Evolutionary conservation across 2,888 invertebrate species (phyloP), one percentile per base, ranked within the genome.

Genomic region (Leucophenga montana): DNA sequence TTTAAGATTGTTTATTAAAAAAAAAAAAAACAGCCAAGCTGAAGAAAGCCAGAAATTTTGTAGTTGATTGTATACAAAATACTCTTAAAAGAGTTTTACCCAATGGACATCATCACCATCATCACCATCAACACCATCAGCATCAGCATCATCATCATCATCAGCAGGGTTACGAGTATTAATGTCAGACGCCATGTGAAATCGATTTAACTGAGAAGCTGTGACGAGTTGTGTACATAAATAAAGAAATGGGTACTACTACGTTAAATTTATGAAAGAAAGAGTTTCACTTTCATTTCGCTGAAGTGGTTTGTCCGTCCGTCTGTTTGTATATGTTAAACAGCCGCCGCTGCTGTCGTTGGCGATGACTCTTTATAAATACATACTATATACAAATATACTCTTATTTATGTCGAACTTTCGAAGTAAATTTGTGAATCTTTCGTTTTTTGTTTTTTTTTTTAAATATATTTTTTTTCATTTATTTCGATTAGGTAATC

Each of bases 241-340:
- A 66, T 53, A 57, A 18, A 61, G 1, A 8, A 22, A 62, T 64
- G n/a, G n/a, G n/a, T n/a, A n/a, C n/a, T n/a, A 64, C 46, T 20
- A 61, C 18, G 1, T 39, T 11, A 64, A 64, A 64, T 20, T 13
- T 16, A 16, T 3, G 3, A 53, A 16, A 53, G 6, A 56, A 67
- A 61, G 18, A 68, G 67, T 68, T 68, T 68, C 67, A 68, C 67
- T 68, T 68, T 68, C 67, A 68, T 59, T 68, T 68, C 61, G 53
- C 31, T 22, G 16, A 27, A 39, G 33, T 16, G 39, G 9, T 39
- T 8, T 8, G 11, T 39, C 11, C 9, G 39, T 39, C 39, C 39
- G 11, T 39, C 39, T 39, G 39, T 39, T 22, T 31, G 31, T 57
- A 0, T 57, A 57, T 18, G 13, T 39, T 33, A 46, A 67, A 66